phyloP scores from a whole-genome alignment of 2,888 invertebrate species.

The Disparrhopalites patrizii region DNA sequence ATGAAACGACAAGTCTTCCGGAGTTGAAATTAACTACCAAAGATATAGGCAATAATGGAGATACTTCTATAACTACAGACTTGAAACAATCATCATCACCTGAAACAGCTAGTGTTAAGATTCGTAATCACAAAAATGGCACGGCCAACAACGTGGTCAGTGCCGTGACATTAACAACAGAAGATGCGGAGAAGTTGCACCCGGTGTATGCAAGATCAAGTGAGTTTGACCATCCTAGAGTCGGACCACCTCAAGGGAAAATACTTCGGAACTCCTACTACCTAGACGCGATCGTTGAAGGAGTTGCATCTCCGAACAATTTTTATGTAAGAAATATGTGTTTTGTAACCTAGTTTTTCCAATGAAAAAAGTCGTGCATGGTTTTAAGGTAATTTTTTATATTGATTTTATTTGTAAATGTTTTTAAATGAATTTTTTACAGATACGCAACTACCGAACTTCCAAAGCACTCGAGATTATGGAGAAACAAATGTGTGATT shows the following conservation, averaged over 20 bases:
- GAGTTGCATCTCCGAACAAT: conserved; percentile 19
- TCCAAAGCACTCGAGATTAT: conserved; percentile 17
- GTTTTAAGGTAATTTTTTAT: too few species aligned
- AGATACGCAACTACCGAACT: conserved; percentile 21
- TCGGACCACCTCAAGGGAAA: conserved; percentile 18
- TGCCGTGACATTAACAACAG: conserved; percentile 12
- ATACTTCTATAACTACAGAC: neutral
- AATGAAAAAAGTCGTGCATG: too few species aligned
- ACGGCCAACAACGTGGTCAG: neutral
- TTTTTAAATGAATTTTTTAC: neutral
- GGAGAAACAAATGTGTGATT: conserved; percentile 14
- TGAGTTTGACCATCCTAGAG: conserved; percentile 10
- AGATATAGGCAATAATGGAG: neutral
- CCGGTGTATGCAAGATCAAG: conserved; percentile 1
- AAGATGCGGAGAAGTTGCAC: conserved; percentile 11
- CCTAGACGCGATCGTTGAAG: conserved; percentile 24
- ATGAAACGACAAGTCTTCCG: conserved; percentile 11
- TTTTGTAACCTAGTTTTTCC: too few species aligned
- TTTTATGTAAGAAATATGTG: conserved; percentile 22
- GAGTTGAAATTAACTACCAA: conserved; percentile 4
- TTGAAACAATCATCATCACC: neutral
- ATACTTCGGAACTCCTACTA: conserved; percentile 12
- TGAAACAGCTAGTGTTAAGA: neutral
- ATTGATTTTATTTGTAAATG: too few species aligned
- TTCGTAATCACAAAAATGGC: too few species aligned